Conservation (phyloP, 30 jellyfish, hydroid and myxozoan species). For the Thelohanellus kitauei region DNA sequence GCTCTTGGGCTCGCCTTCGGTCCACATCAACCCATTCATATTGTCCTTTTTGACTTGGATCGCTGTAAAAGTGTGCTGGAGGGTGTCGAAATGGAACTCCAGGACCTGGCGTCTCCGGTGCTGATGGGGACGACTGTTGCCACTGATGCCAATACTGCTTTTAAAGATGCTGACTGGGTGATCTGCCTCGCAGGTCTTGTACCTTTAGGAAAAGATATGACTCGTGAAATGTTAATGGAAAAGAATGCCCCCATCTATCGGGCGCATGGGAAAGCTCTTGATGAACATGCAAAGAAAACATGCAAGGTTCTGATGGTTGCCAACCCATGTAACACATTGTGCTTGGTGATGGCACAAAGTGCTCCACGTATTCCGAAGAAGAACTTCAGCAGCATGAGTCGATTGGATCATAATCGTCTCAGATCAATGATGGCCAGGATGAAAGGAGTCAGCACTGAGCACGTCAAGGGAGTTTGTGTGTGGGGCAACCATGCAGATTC, state of each 20-base stretch:
- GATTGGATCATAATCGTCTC: slow-evolving; percentile 29
- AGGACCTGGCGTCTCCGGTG: slow-evolving; percentile 34
- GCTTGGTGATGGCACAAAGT: slow-evolving; percentile 14
- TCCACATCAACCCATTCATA: slow-evolving; percentile 7
- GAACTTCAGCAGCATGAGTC: slow-evolving; percentile 20
- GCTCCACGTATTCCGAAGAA: slow-evolving; percentile 1
- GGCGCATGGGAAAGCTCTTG: slow-evolving; percentile 14
- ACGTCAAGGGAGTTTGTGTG: slow-evolving; percentile 10
- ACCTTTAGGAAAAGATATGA: background rate
- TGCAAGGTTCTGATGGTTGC: slow-evolving; percentile 27
- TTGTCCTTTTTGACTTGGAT: slow-evolving; percentile 13
- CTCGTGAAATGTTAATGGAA: slow-evolving; percentile 2
- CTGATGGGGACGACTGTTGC: slow-evolving; percentile 9
- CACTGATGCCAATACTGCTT: slow-evolving; percentile 14
- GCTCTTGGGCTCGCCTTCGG: slow-evolving; percentile 5
- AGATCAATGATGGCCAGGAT: slow-evolving; percentile 34
- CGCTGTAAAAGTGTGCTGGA: slow-evolving; percentile 8
- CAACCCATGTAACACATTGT: slow-evolving; percentile 12
- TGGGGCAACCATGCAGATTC: slow-evolving; percentile 33
- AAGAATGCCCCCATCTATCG: slow-evolving; percentile 1
- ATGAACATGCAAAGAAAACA: slow-evolving; percentile 8
- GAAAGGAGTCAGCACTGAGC: slow-evolving; percentile 21
- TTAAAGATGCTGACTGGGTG: slow-evolving; percentile 17
- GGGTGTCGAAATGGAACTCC: slow-evolving; percentile 31
- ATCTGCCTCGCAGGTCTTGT: slow-evolving; percentile 12